These are phyloP conservation scores for Sebastes iracundus DNA, from an alignment of 2,797 vertebrate species.

Conservation along the genomic window DNA sequence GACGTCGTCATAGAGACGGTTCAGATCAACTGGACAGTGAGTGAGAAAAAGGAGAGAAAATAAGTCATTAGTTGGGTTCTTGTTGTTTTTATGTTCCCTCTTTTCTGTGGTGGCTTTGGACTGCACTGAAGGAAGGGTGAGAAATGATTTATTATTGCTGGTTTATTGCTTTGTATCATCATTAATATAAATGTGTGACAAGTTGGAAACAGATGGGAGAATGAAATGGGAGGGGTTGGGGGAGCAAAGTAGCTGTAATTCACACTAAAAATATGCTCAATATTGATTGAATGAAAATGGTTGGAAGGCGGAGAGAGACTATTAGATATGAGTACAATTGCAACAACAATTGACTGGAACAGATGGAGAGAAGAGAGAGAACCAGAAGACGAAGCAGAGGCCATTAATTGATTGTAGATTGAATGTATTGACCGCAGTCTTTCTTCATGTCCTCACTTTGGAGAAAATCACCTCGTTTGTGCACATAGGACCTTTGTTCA, in stretches of 20 bases:
- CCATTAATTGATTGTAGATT: slow-evolving; percentile 46
- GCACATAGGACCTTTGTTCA: slow-evolving; percentile 14
- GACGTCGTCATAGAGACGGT: slow-evolving; percentile 93
- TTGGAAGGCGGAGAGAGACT: neutral
- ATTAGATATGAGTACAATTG: slow-evolving; percentile 13
- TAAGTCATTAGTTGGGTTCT: accelerated
- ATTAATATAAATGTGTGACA: slow-evolving; percentile 1
- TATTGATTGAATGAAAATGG: slow-evolving; percentile 38
- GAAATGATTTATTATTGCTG: neutral
- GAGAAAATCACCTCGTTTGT: slow-evolving; percentile 38
- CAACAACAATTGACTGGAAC: slow-evolving; percentile 11
- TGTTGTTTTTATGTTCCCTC: neutral
- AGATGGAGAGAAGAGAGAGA: slow-evolving; percentile 12
- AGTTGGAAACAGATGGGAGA: neutral
- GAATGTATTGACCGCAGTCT: slow-evolving; percentile 24
- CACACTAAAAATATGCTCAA: neutral
- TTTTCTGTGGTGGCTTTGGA: neutral
- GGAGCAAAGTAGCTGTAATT: slow-evolving; percentile 20
- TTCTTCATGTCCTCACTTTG: slow-evolving; percentile 29
- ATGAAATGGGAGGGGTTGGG: neutral
- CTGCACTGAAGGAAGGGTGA: neutral
- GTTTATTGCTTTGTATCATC: neutral
- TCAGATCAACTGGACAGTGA: slow-evolving; percentile 87
- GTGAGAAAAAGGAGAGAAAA: neutral
- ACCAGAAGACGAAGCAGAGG: slow-evolving; percentile 6